Conservation (phyloP, 2,888 invertebrate species). For the Platycheirus rosarum region DNA sequence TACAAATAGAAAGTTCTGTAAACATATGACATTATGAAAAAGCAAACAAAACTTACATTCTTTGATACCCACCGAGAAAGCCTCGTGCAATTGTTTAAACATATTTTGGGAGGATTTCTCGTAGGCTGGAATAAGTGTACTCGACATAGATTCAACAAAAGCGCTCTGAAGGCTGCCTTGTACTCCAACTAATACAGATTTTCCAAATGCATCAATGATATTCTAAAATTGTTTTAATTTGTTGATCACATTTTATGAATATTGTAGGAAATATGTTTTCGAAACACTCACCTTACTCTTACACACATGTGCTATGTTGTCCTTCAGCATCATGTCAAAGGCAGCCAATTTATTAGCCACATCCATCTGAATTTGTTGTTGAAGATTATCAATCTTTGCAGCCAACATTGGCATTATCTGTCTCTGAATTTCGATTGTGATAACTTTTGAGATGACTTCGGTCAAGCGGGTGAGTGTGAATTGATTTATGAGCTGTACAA, state of each 20-base stretch:
- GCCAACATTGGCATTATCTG: conserved; percentile 85
- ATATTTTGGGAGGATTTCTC: conserved; percentile 93
- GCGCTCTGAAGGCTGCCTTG: conserved; percentile 89
- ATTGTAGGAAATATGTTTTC: neutral
- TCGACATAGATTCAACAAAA: conserved; percentile 90
- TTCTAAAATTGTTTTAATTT: conserved; percentile 82
- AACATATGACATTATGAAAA: neutral
- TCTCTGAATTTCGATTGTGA: conserved; percentile 85
- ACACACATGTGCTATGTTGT: conserved; percentile 91
- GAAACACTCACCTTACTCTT: conserved; percentile 87
- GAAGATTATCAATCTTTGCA: conserved; percentile 88
- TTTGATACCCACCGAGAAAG: conserved; percentile 93
- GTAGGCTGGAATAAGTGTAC: conserved; percentile 91
- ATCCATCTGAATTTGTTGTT: conserved; percentile 89
- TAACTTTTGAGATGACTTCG: conserved; percentile 84
- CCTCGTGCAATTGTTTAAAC: conserved; percentile 94
- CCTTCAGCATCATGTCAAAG: conserved; percentile 89
- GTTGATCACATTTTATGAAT: conserved; percentile 10
- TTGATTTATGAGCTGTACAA: conserved; percentile 84
- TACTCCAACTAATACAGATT: conserved; percentile 87
- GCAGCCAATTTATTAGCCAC: conserved; percentile 88
- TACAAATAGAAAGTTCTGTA: neutral
- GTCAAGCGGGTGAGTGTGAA: conserved; percentile 83
- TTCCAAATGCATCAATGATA: conserved; percentile 89
- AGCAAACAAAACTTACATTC: conserved; percentile 90